Evolutionary conservation across 1,140 invertebrate species (phyloP).

Genomic region (Drosophila equinoxialis): DNA sequence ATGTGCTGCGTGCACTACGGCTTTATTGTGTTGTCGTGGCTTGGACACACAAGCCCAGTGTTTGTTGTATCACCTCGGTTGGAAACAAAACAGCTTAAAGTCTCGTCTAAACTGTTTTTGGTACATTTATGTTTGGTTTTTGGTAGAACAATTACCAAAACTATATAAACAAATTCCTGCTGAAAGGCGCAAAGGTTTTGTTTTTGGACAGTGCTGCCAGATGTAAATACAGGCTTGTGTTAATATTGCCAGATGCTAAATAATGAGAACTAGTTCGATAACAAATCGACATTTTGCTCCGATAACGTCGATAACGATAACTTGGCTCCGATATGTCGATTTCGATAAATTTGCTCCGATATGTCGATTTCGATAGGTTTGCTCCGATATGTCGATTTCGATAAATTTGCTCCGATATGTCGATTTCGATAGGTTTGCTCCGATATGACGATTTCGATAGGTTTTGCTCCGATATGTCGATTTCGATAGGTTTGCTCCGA

Average conservation of each 20-base stretch:
- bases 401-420: too few relatives aligned
- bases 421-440: too few relatives aligned
- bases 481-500: too few relatives aligned
- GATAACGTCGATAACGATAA: too few relatives aligned
- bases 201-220: slow-evolving; percentile 28
- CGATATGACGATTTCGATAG: too few relatives aligned
- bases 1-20: slow-evolving; percentile 54
- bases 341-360: too few relatives aligned
- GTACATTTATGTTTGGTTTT: slow-evolving; percentile 60
- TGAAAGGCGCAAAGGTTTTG: slow-evolving; percentile 59
- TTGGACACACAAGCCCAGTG: slow-evolving; percentile 30
- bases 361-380: too few relatives aligned
- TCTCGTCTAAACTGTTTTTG: slow-evolving; percentile 31
- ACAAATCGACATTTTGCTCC: not conserved
- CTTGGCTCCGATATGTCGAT: too few relatives aligned
- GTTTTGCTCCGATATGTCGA: too few relatives aligned
- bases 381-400: too few relatives aligned
- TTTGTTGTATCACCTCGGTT: slow-evolving; percentile 49
- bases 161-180: slow-evolving; percentile 40
- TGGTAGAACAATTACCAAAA: slow-evolving; percentile 47
- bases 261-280: not conserved
- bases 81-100: slow-evolving; percentile 38
- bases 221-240: not conserved
- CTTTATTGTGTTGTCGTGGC: slow-evolving; percentile 19
- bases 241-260: not conserved